Percentiles rank a stretch among this genome's conserved stretches.
These are phyloP conservation scores for Daubentonia madagascariensis DNA, from an alignment of 2,113 vertebrate species.

Conservation along the genomic window DNA sequence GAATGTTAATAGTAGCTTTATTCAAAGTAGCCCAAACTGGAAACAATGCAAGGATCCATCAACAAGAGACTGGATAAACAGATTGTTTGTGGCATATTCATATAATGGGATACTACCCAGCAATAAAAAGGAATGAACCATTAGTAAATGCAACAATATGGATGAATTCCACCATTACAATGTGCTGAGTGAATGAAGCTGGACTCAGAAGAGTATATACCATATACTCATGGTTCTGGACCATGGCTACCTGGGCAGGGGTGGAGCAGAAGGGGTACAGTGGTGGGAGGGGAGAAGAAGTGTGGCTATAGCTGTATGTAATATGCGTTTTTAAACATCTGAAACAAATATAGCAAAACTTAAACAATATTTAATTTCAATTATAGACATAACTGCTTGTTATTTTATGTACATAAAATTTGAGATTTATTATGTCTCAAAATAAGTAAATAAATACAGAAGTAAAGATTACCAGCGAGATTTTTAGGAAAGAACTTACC, in stretches of 20 bases:
- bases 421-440: conserved; percentile 27
- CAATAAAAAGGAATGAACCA: not conserved
- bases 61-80: not conserved
- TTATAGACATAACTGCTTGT: not conserved
- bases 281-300: not conserved
- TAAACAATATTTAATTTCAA: not conserved
- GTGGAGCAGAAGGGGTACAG: not conserved
- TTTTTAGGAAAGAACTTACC: conserved; percentile 16
- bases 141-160: not conserved
- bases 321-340: not conserved
- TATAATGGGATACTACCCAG: not conserved
- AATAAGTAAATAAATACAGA: conserved; percentile 20
- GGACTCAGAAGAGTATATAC: not conserved
- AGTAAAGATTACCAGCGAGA: not conserved
- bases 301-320: not conserved
- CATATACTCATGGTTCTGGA: not conserved
- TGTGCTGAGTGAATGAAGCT: not conserved
- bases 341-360: not conserved
- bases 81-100: not conserved
- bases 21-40: not conserved
- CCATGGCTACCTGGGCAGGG: not conserved
- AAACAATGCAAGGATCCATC: not conserved
- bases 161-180: not conserved
- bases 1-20: not conserved
- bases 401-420: not conserved